These are phyloP conservation scores for Diphyllodes magnificus DNA, from an alignment of 2,113 vertebrate species.

Conservation along the genomic window DNA sequence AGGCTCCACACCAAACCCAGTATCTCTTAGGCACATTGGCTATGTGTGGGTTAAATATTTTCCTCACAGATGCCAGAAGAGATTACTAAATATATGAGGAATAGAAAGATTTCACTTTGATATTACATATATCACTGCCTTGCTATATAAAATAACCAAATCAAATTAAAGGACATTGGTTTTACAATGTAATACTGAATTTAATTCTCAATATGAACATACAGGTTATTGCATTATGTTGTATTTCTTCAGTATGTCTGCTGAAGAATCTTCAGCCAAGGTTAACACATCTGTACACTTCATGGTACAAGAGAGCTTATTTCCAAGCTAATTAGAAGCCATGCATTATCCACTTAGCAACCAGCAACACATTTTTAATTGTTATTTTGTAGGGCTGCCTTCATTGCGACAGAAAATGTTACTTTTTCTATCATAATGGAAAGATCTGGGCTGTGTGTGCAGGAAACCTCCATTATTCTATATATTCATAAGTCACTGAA, in stretches of 20 bases:
- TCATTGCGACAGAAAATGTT: not conserved
- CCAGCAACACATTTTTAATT: conserved; percentile 53
- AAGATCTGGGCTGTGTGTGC: not conserved
- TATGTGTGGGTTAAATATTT: not conserved
- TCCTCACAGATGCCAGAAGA: not conserved
- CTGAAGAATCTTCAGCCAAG: conserved; percentile 18
- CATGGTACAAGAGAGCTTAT: conserved; percentile 3
- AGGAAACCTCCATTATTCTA: not conserved
- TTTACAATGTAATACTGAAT: not conserved
- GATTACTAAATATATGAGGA: not conserved
- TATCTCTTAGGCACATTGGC: not conserved
- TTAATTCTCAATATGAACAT: not conserved
- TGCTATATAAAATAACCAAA: not conserved
- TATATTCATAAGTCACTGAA: not conserved
- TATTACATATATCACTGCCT: not conserved
- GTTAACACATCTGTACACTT: not conserved
- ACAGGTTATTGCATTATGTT: not conserved
- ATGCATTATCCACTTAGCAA: conserved; percentile 50
- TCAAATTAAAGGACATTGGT: not conserved
- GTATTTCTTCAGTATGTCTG: conserved; percentile 22
- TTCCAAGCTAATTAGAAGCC: conserved; percentile 51
- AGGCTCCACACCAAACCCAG: not conserved
- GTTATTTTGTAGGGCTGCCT: conserved; percentile 38
- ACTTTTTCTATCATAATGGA: not conserved
- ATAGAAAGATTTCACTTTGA: not conserved